Conservation (phyloP, 2,113 vertebrate species). For the Anarrhichthys ocellatus region DNA sequence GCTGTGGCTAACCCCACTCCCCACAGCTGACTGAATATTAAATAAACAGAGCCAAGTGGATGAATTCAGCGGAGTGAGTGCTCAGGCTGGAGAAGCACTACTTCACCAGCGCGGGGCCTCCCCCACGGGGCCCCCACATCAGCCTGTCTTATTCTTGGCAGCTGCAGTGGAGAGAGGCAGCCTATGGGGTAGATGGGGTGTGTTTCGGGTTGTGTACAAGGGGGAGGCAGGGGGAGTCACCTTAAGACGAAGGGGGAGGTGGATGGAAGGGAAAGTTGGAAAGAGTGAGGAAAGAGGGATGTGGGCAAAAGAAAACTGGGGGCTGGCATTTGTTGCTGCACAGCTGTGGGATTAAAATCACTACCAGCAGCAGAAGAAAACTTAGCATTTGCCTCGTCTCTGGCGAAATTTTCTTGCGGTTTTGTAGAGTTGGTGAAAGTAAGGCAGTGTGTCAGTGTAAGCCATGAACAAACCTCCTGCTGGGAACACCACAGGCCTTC, state of each 20-base stretch:
- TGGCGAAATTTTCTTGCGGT: slow-evolving; percentile 53
- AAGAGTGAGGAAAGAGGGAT: slow-evolving; percentile 39
- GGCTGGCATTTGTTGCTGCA: slow-evolving; percentile 64
- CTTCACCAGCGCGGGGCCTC: slow-evolving; percentile 55
- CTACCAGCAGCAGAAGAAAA: slow-evolving; percentile 45
- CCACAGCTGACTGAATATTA: slow-evolving; percentile 86
- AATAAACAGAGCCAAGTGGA: slow-evolving; percentile 85
- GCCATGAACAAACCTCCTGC: slow-evolving; percentile 15
- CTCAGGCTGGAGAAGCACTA: slow-evolving; percentile 65
- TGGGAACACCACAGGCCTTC: slow-evolving; percentile 1
- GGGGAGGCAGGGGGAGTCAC: slow-evolving; percentile 41
- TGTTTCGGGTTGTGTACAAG: slow-evolving; percentile 56
- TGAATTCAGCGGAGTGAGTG: slow-evolving; percentile 71
- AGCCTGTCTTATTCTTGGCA: slow-evolving; percentile 85
- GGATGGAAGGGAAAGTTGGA: slow-evolving; percentile 50
- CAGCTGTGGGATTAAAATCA: slow-evolving; percentile 64
- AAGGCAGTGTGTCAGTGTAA: slow-evolving; percentile 50
- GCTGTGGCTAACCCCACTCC: slow-evolving; percentile 84
- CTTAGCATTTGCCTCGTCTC: slow-evolving; percentile 9
- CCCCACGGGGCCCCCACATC: slow-evolving; percentile 75
- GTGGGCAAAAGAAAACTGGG: slow-evolving; percentile 48
- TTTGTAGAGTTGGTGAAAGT: slow-evolving; percentile 20
- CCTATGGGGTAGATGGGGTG: slow-evolving; percentile 54
- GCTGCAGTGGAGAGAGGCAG: slow-evolving; percentile 76
- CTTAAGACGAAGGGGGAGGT: slow-evolving; percentile 6